A percentile compares a stretch with the other conserved stretches of the same genome.
Evolutionary conservation across 2,797 vertebrate species (phyloP).

Genomic region (Lycodopsis pacificus): DNA sequence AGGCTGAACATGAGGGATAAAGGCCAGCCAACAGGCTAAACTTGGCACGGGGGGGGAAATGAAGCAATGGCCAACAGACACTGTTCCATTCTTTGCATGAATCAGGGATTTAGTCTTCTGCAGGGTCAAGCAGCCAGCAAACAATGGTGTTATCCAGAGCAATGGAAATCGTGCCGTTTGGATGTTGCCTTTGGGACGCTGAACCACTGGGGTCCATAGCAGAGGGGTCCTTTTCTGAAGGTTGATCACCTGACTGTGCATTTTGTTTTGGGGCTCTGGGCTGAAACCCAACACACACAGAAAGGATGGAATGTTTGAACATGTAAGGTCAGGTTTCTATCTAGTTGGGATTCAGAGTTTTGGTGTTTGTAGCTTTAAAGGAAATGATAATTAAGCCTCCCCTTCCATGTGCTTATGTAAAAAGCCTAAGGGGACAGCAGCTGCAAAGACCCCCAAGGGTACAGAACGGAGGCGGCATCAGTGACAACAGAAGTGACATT

Average conservation of each 20-base stretch:
- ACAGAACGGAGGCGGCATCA: neutral
- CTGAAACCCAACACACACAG: constrained; percentile 26
- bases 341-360: no score
- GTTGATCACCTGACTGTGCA: constrained; percentile 44
- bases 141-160: constrained; percentile 66
- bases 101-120: constrained; percentile 64
- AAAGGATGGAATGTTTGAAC: constrained; percentile 38
- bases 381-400: neutral
- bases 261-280: constrained; percentile 27
- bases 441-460: neutral
- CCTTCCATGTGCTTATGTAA: neutral
- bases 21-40: constrained; percentile 67
- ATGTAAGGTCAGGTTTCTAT: constrained; percentile 1
- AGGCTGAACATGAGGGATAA: constrained; percentile 72
- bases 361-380: neutral
- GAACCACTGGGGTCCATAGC: constrained; percentile 15
- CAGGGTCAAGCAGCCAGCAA: constrained; percentile 59
- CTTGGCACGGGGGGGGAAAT: constrained; percentile 52
- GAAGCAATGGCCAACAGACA: constrained; percentile 65
- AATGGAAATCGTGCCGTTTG: constrained; percentile 57
- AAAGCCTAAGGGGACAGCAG: neutral
- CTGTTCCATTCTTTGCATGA: constrained; percentile 76
- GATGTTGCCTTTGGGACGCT: constrained; percentile 32
- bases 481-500: neutral
- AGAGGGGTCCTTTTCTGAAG: constrained; percentile 2